phyloP scores from a whole-genome alignment of 2,113 vertebrate genomes.

The Lycocorax pyrrhopterus region DNA sequence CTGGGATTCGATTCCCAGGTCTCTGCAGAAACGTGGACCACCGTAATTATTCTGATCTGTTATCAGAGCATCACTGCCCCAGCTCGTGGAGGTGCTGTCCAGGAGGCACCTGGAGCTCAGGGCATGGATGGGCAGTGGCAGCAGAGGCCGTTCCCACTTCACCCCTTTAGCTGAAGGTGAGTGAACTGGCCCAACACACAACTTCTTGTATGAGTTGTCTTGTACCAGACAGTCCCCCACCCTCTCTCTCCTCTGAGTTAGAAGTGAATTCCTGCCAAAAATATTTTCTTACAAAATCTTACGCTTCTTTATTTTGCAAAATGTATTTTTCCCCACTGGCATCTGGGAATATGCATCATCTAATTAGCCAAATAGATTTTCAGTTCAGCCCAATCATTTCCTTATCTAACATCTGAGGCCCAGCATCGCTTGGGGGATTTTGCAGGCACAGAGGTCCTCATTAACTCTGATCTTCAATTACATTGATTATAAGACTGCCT shows the following conservation, averaged over 20 bases:
- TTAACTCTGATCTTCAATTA: slow-evolving; percentile 83
- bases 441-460: slow-evolving; percentile 71
- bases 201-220: not conserved
- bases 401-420: slow-evolving; percentile 77
- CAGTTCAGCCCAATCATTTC: slow-evolving; percentile 79
- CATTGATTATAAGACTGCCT: slow-evolving; percentile 76
- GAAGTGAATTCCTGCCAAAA: slow-evolving; percentile 52
- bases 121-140: rapidly evolving
- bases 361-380: slow-evolving; percentile 84
- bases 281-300: slow-evolving; percentile 61
- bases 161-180: not conserved
- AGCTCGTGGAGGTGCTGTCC: not conserved
- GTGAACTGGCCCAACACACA: not conserved
- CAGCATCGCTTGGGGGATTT: slow-evolving; percentile 62
- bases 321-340: slow-evolving; percentile 42
- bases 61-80: not conserved
- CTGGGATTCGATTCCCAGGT: not conserved
- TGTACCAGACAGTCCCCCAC: not conserved
- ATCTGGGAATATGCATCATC: slow-evolving; percentile 76
- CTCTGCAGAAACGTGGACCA: not conserved
- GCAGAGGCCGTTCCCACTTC: not conserved
- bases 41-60: rapidly evolving
- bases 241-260: not conserved
- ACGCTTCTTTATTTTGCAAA: slow-evolving; percentile 66
- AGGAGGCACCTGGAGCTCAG: not conserved